Evolutionary conservation across 2,113 vertebrate species (phyloP).

Genomic region (Indicator indicator): DNA sequence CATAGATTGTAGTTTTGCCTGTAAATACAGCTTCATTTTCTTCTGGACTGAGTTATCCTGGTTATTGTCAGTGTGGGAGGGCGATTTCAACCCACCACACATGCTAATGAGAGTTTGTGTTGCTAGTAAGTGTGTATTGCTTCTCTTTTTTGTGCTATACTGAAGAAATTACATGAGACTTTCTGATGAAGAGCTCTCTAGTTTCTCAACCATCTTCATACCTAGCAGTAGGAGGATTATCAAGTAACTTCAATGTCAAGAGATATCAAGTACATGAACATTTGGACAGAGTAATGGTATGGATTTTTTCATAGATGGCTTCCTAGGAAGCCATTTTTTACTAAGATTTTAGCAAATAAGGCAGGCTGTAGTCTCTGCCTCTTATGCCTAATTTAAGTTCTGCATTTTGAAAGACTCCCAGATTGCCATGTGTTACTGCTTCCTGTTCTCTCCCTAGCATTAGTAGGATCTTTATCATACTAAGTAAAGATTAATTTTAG

Average conservation of each 20-base stretch:
- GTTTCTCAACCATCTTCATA: neutral
- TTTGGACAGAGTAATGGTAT: neutral
- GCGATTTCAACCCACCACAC: too few relatives aligned
- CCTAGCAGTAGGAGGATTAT: neutral
- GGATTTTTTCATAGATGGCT: neutral
- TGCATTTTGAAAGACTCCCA: neutral
- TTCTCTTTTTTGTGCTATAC: neutral
- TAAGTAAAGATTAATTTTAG: neutral
- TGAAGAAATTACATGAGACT: neutral
- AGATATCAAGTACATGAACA: rapidly evolving
- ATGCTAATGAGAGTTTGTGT: neutral
- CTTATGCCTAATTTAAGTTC: neutral
- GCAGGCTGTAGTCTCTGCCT: neutral
- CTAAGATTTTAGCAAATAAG: neutral
- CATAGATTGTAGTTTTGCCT: too few relatives aligned
- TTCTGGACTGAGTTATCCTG: too few relatives aligned
- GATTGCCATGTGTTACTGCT: neutral
- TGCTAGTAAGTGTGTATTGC: rapidly evolving
- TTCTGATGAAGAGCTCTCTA: neutral
- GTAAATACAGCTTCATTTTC: too few relatives aligned
- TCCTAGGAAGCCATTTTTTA: neutral
- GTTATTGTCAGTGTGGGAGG: too few relatives aligned
- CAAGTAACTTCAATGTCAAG: neutral
- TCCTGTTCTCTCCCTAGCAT: neutral
- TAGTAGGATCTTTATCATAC: neutral